These are phyloP conservation scores for Thunnus thynnus DNA, from an alignment of 2,113 vertebrate genomes.

Conservation along the genomic window DNA sequence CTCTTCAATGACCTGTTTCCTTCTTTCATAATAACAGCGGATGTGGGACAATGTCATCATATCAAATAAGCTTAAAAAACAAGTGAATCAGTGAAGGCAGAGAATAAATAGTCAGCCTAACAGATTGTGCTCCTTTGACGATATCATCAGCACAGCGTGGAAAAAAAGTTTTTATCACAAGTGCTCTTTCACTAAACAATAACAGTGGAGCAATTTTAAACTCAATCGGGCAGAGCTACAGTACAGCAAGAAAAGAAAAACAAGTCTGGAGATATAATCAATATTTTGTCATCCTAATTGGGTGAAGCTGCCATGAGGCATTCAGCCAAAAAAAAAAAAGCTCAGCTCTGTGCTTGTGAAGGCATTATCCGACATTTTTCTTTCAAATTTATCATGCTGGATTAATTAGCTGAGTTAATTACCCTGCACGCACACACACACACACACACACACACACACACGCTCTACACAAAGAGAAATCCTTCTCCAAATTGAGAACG, in stretches of 20 bases:
- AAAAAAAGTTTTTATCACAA: constrained; percentile 27
- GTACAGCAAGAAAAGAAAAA: neutral
- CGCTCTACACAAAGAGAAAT: constrained; percentile 36
- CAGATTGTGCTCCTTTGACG: neutral
- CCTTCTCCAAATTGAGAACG: constrained; percentile 37
- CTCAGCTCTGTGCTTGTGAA: neutral
- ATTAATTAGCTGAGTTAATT: constrained; percentile 68
- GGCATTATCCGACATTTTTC: constrained; percentile 41
- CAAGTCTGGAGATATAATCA: constrained; percentile 52
- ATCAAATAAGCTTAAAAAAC: neutral
- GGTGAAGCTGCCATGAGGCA: constrained; percentile 9
- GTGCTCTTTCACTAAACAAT: constrained; percentile 13
- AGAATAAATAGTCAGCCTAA: neutral
- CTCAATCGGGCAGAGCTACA: neutral
- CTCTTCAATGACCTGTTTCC: neutral
- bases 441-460: neutral
- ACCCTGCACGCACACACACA: constrained; percentile 2
- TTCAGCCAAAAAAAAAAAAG: neutral
- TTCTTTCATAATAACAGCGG: neutral
- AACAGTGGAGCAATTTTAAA: constrained; percentile 16
- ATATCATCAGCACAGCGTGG: neutral
- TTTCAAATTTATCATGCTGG: constrained; percentile 43
- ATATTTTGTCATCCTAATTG: constrained; percentile 42
- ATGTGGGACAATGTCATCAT: constrained; percentile 10
- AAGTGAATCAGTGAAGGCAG: neutral